Evolutionary conservation across 2,888 invertebrate genomes (phyloP), one percentile per base, ranked within the genome.

Genomic region (Apotomis capreana): DNA sequence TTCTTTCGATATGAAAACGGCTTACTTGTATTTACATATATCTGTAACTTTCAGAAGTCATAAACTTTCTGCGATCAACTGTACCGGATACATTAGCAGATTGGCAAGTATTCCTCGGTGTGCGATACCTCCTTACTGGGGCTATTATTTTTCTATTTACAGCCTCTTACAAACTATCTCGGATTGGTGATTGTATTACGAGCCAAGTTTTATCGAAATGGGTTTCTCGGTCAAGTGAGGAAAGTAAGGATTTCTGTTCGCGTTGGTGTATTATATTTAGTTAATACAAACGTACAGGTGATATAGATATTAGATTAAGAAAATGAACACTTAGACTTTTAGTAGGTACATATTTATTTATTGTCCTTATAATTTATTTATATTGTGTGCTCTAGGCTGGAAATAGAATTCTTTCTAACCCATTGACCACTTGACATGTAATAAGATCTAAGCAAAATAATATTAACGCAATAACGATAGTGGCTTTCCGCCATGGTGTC

Each of bases 31-130:
- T 8, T 9, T 60, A 44, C 15, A 40, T 13, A 4, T 13, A 44
- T 44, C 9, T 13, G 40, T 60, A 13, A 60, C 40, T 44, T 12
- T 26, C n/a, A 15, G 37, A 15, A 59, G 0, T 58, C 52, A 46
- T 70, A 70, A 54, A 51, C 46, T 59, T 60, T 44, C 9, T 5
- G 5, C 36, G 1, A 44, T 36, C 51, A 40, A 69, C 69, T 69
- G 61, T 69, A 63, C 40, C 15, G 52, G 72, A 59, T 72, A 59
- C 72, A 72, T 72, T 72, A 72, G 68, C 68, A 72, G 68, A 72
- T 72, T 72, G 72, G 37, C 26, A 46, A 58, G 71, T 68, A 71
- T 62, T 61, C 67, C 71, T 62, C 49, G 36, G 58, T 26, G 59
- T 57, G 36, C 61, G 13, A 60, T 49, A 61, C 61, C 60, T 69